These are phyloP conservation scores for Lasioglossum morio DNA, from an alignment of 2,888 invertebrate genomes.

Conservation along the genomic window DNA sequence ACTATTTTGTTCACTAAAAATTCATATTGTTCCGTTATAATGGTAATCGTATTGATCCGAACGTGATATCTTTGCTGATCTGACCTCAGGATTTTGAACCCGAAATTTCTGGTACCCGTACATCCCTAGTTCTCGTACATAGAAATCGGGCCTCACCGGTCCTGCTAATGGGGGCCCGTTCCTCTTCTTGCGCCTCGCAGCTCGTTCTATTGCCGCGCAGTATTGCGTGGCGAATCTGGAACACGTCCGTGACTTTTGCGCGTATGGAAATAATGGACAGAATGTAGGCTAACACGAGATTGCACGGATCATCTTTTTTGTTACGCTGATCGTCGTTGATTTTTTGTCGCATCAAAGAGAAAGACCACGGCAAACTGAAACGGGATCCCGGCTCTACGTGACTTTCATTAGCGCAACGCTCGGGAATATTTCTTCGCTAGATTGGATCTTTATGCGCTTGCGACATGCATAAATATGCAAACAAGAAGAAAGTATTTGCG, in stretches of 20 bases:
- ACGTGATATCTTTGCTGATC: no score
- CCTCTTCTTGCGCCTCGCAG: background rate
- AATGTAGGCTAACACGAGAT: conserved; percentile 38
- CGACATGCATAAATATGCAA: background rate
- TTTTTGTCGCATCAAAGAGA: background rate
- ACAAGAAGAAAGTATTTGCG: background rate
- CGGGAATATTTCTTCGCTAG: background rate
- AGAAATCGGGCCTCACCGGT: background rate
- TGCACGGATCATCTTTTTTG: background rate
- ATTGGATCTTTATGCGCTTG: background rate
- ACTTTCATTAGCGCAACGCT: background rate
- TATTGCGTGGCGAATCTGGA: conserved; percentile 33
- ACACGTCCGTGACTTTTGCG: conserved; percentile 26
- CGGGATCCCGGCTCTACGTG: background rate
- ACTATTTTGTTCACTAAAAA: no score
- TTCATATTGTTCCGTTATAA: no score
- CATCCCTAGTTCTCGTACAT: background rate
- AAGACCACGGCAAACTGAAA: background rate
- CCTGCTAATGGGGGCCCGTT: conserved; percentile 20
- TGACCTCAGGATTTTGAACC: no score
- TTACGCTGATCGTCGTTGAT: background rate
- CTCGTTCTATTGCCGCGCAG: background rate
- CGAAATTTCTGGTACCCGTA: background rate
- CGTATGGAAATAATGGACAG: background rate
- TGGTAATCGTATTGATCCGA: no score